phyloP scores from a whole-genome alignment of 2,888 invertebrate species.

The Eupithecia exiguata region DNA sequence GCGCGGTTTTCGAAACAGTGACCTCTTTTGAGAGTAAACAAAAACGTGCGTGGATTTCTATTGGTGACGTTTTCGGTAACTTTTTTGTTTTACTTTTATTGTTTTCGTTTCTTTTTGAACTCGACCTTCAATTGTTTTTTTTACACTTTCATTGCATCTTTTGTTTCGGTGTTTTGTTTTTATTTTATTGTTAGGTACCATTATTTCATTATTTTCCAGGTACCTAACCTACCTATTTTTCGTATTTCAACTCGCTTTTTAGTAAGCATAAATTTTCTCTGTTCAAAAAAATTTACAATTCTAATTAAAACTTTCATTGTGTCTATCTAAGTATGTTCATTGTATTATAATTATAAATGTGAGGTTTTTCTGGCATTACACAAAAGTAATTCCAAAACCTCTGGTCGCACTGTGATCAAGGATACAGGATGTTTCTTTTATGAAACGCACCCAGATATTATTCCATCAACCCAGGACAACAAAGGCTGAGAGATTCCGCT shows the following conservation, averaged over 20 bases:
- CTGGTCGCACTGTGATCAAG: background rate
- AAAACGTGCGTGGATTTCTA: slow-evolving; percentile 44
- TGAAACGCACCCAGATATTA: background rate
- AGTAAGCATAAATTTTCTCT: background rate
- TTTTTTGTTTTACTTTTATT: slow-evolving; percentile 22
- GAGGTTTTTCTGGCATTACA: background rate
- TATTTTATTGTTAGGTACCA: background rate
- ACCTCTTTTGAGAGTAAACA: slow-evolving; percentile 64
- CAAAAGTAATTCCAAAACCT: background rate
- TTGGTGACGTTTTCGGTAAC: slow-evolving; percentile 30
- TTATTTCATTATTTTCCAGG: background rate
- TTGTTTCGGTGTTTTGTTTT: background rate
- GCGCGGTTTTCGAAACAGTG: slow-evolving; percentile 52
- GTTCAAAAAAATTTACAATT: slow-evolving; percentile 5
- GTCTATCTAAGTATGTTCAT: background rate
- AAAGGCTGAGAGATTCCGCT: background rate
- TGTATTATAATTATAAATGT: background rate
- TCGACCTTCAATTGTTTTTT: slow-evolving; percentile 2
- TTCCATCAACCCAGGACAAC: background rate
- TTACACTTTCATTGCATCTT: background rate
- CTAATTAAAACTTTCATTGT: slow-evolving; percentile 5
- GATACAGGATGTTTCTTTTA: background rate
- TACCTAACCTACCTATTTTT: background rate
- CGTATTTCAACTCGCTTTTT: background rate
- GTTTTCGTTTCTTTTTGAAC: background rate